These are phyloP conservation scores for Amphiprion ocellaris DNA, from an alignment of 2,113 vertebrate genomes.

Conservation along the genomic window DNA sequence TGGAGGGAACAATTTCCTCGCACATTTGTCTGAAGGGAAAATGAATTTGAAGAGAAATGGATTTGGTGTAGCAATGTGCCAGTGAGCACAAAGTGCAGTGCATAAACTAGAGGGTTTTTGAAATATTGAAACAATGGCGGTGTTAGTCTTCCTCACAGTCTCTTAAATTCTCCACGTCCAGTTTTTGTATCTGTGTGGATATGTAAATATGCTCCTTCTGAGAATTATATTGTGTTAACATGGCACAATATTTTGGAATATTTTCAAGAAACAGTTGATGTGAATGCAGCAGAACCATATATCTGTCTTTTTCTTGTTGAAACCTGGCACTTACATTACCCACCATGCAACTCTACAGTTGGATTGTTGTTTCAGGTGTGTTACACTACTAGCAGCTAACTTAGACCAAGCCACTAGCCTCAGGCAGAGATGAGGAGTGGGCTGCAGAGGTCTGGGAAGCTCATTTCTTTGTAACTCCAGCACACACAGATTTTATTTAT, in stretches of 20 bases:
- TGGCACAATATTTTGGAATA: too few species aligned
- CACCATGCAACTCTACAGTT: constrained; percentile 5
- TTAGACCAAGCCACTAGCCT: background rate
- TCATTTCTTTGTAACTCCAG: background rate
- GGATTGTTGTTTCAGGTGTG: constrained; percentile 27
- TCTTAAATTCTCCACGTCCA: too few species aligned
- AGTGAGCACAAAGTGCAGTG: background rate
- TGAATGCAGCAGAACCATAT: constrained; percentile 14
- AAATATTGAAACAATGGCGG: background rate
- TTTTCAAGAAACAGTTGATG: background rate
- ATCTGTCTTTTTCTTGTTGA: background rate
- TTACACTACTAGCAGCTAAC: constrained; percentile 1
- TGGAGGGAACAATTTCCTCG: background rate
- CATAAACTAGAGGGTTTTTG: background rate
- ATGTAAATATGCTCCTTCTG: too few species aligned
- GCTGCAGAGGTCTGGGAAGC: background rate
- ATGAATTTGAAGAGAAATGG: constrained; percentile 1
- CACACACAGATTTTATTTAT: background rate
- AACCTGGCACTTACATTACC: background rate
- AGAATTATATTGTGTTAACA: too few species aligned
- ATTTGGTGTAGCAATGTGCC: background rate
- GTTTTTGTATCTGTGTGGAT: too few species aligned
- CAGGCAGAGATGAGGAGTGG: background rate
- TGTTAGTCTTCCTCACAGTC: too few species aligned
- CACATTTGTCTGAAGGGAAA: background rate